Percentiles rank a stretch among this genome's conserved stretches.
Conservation (phyloP, 2,113 vertebrate genomes). For the Oceanodroma tethys region DNA sequence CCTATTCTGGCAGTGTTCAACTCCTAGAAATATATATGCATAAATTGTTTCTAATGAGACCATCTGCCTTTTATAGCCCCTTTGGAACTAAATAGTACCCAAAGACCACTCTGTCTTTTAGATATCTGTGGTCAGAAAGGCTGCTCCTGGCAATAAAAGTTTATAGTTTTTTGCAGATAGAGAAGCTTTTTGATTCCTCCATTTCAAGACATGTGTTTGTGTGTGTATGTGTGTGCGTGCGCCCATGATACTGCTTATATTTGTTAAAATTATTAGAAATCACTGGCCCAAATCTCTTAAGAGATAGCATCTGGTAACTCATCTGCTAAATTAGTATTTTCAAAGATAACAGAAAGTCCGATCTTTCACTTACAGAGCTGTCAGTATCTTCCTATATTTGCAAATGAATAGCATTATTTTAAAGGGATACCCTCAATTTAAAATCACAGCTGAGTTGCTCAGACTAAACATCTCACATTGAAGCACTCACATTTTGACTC, state of each 20-base stretch:
- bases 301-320: conserved; percentile 3
- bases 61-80: conserved; percentile 84
- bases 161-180: not conserved
- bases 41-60: conserved; percentile 87
- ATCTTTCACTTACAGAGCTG: not conserved
- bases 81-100: conserved; percentile 80
- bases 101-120: conserved; percentile 81
- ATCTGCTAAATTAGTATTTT: conserved; percentile 18
- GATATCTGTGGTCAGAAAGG: conserved; percentile 74
- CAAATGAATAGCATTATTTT: not conserved
- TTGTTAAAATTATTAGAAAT: conserved; percentile 20
- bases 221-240: rapidly evolving
- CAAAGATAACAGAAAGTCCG: not conserved
- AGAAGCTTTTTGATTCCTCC: conserved; percentile 23
- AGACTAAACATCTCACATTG: not conserved
- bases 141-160: conserved; percentile 36
- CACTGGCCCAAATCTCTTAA: not conserved
- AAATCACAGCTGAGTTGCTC: not conserved
- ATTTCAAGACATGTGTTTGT: not conserved
- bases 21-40: conserved; percentile 84
- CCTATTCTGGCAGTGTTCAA: conserved; percentile 77
- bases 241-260: not conserved
- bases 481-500: not conserved
- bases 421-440: not conserved
- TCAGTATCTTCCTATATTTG: not conserved